These are phyloP conservation scores for Sternarchorhynchus goeldii DNA, from an alignment of 2,797 vertebrate species.

Conservation along the genomic window DNA sequence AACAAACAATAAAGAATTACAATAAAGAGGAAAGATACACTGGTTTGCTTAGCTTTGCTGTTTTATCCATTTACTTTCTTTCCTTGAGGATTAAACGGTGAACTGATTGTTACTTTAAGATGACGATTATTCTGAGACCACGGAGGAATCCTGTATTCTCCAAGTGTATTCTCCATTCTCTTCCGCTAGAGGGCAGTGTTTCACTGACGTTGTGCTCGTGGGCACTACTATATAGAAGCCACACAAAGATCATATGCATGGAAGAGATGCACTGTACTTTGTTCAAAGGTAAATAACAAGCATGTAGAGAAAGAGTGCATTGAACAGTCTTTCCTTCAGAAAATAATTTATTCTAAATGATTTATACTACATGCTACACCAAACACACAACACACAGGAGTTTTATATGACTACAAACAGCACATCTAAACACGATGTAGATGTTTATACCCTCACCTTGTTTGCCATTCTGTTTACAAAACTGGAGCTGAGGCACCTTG, in stretches of 20 bases:
- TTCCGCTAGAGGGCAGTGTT: conserved; percentile 21
- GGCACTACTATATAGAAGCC: not conserved
- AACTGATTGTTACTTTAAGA: too few relatives aligned
- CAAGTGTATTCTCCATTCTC: not conserved
- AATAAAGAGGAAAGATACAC: conserved; percentile 60
- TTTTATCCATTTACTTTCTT: not conserved
- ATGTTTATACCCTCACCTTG: conserved; percentile 26
- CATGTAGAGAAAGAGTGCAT: not conserved
- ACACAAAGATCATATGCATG: not conserved
- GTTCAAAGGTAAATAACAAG: not conserved
- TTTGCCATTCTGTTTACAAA: conserved; percentile 48
- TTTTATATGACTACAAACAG: not conserved
- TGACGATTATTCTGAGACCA: not conserved
- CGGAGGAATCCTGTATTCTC: not conserved
- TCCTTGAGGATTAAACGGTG: too few relatives aligned
- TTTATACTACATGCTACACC: not conserved
- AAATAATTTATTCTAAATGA: not conserved
- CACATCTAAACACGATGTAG: not conserved
- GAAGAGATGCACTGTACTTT: not conserved
- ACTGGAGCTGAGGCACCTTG: conserved; percentile 24
- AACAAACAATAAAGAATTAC: conserved; percentile 62
- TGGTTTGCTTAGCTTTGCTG: conserved; percentile 36
- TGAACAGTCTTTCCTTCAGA: not conserved
- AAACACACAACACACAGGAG: too few relatives aligned
- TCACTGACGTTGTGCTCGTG: not conserved